Conservation (phyloP, 2,888 invertebrate genomes). For the Platypus cylindrus region DNA sequence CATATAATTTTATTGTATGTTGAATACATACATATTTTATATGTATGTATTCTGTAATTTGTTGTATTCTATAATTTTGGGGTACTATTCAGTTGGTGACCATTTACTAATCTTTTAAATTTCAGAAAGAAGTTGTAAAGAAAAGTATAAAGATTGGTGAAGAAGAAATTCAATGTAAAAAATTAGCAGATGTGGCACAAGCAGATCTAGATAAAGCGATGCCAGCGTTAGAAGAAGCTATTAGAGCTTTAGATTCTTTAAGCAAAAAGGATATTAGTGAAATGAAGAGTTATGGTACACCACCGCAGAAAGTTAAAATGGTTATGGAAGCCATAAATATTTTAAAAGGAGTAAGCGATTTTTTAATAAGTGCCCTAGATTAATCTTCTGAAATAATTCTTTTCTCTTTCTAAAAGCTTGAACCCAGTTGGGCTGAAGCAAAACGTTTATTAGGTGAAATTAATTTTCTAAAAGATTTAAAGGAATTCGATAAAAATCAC, state of each 20-base stretch:
- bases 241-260: constrained; percentile 62
- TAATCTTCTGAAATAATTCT: not conserved
- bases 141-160: constrained; percentile 59
- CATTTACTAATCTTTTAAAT: no score
- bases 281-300: constrained; percentile 79
- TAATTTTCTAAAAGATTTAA: constrained; percentile 63
- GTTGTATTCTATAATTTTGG: no score
- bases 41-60: no score
- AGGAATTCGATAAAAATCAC: constrained; percentile 81
- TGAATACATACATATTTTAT: no score
- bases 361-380: not conserved
- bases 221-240: constrained; percentile 77
- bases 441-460: constrained; percentile 75
- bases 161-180: constrained; percentile 70
- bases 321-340: constrained; percentile 85
- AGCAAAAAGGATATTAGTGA: constrained; percentile 82
- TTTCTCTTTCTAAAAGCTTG: constrained; percentile 36
- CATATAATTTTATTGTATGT: no score
- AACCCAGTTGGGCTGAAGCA: constrained; percentile 79
- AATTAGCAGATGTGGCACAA: constrained; percentile 69
- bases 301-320: constrained; percentile 78
- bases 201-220: constrained; percentile 73
- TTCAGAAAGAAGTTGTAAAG: constrained; percentile 54
- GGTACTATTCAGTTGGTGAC: no score
- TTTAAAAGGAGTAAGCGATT: constrained; percentile 45